Evolutionary conservation across 2,888 invertebrate genomes (phyloP).

Genomic region (Cabera pusaria): DNA sequence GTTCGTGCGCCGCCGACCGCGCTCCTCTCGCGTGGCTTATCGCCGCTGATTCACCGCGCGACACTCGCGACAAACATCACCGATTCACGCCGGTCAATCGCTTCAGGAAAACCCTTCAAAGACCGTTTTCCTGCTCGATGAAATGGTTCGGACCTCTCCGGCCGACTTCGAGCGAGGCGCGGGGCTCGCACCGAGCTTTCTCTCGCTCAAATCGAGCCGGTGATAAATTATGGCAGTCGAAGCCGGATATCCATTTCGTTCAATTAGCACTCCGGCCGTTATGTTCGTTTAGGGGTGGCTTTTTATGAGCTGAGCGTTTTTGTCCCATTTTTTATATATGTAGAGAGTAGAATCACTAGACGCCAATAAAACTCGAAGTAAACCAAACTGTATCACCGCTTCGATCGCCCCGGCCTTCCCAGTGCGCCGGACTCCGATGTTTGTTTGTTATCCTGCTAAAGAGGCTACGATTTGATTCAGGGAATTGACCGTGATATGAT

Average conservation of each 20-base stretch:
- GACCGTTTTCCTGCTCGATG: too few relatives aligned
- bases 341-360: not conserved
- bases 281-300: not conserved
- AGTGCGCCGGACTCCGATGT: too few relatives aligned
- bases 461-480: slow-evolving; percentile 44
- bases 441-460: slow-evolving; percentile 42
- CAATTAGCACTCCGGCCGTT: slow-evolving; percentile 3
- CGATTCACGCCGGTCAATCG: too few relatives aligned
- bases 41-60: slow-evolving; percentile 63
- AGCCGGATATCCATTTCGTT: slow-evolving; percentile 5
- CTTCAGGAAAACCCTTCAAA: too few relatives aligned
- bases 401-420: too few relatives aligned
- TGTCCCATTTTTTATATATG: not conserved
- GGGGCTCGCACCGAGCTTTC: too few relatives aligned
- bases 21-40: slow-evolving; percentile 43
- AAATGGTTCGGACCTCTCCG: too few relatives aligned
- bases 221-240: not conserved
- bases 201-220: not conserved
- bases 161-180: too few relatives aligned
- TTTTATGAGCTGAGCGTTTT: slow-evolving; percentile 1
- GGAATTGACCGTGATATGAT: slow-evolving; percentile 46
- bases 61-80: too few relatives aligned
- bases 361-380: too few relatives aligned
- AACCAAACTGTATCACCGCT: too few relatives aligned
- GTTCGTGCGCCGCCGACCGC: slow-evolving; percentile 28